Percentiles rank a stretch among this genome's conserved stretches.
phyloP scores from a whole-genome alignment of 2,888 invertebrate species.

The Torymus aiolomorphi region DNA sequence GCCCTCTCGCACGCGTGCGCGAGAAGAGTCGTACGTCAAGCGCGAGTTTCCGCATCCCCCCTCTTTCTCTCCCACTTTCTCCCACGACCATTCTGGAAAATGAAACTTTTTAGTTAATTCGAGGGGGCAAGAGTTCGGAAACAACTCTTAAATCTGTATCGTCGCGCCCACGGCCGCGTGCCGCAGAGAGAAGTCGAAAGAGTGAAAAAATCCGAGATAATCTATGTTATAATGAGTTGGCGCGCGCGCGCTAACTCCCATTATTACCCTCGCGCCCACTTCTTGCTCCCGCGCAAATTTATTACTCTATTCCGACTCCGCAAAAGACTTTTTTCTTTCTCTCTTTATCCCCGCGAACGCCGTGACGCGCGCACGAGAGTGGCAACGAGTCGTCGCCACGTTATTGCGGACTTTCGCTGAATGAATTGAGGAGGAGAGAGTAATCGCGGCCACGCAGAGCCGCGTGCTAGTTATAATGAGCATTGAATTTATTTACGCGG shows the following conservation, averaged over 20 bases:
- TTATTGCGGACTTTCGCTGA: too few species aligned
- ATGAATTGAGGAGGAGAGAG: too few species aligned
- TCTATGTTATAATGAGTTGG: constrained; percentile 48
- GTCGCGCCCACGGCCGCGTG: background rate
- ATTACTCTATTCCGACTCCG: constrained; percentile 4
- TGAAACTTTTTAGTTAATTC: constrained; percentile 51
- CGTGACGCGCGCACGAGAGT: too few species aligned
- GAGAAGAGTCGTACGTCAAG: constrained; percentile 27
- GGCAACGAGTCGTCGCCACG: too few species aligned
- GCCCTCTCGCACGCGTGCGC: background rate
- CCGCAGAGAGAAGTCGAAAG: background rate
- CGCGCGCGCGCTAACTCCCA: constrained; percentile 21
- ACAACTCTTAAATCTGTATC: constrained; percentile 53
- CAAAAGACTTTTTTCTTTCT: too few species aligned
- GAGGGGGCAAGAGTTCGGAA: constrained; percentile 37
- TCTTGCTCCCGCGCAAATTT: constrained; percentile 7
- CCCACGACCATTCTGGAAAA: constrained; percentile 20
- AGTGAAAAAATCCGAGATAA: constrained; percentile 45
- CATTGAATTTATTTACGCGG: too few species aligned
- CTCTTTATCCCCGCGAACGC: too few species aligned
- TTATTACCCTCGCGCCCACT: constrained; percentile 33
- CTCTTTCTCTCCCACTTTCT: background rate
- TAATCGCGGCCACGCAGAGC: too few species aligned
- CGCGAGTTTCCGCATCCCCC: background rate
- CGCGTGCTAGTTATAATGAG: too few species aligned